Evolutionary conservation across 2,888 invertebrate genomes (phyloP).

Genomic region (Chaetoderma sp.): DNA sequence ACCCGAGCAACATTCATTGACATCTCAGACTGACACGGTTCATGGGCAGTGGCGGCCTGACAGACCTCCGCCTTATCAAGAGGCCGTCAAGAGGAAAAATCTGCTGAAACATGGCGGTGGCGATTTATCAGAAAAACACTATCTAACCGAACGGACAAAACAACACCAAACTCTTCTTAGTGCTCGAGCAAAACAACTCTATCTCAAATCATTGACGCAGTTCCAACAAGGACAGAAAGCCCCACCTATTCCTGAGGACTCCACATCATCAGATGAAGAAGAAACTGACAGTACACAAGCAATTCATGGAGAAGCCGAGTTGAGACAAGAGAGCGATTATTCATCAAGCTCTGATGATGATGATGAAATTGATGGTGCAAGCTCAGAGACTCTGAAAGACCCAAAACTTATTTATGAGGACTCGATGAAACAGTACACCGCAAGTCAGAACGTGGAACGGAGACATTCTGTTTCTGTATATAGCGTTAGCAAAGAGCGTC

Average conservation of each 20-base stretch:
- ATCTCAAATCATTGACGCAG: constrained; percentile 50
- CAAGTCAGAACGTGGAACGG: neutral
- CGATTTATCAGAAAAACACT: constrained; percentile 44
- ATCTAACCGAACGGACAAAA: too few species aligned
- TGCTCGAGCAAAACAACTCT: constrained; percentile 54
- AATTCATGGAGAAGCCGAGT: too few species aligned
- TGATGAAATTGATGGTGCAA: constrained; percentile 29
- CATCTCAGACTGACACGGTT: too few species aligned
- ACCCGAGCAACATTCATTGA: neutral
- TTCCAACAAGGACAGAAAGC: neutral
- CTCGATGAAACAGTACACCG: constrained; percentile 45
- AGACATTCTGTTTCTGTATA: neutral
- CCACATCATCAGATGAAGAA: neutral
- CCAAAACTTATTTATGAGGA: constrained; percentile 54
- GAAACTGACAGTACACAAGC: too few species aligned
- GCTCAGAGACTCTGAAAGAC: constrained; percentile 29
- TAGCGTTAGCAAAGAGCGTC: neutral
- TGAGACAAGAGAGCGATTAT: neutral
- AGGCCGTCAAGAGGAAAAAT: constrained; percentile 55
- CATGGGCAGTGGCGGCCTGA: constrained; percentile 48
- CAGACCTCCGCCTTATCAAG: constrained; percentile 58
- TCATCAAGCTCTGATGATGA: constrained; percentile 13
- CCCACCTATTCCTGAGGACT: neutral
- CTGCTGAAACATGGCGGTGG: constrained; percentile 46
- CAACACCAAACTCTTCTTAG: too few species aligned